Base-by-base conservation (phyloP, 2,113 vertebrate species). In the Glaucidium brasilianum region DNA sequence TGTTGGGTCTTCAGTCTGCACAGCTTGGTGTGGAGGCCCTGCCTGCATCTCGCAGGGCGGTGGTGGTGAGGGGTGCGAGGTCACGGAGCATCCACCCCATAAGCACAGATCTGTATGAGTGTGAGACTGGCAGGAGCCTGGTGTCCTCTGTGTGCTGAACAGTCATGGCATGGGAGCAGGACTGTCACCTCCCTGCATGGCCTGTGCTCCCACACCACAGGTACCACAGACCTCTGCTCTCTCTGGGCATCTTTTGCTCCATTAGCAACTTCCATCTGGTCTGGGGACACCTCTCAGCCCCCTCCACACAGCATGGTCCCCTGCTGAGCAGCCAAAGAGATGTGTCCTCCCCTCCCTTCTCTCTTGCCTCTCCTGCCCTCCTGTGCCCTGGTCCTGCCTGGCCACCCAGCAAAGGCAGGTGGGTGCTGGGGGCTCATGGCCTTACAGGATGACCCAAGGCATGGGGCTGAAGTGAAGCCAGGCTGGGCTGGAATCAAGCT, bases 1-100 rank as follows among this genome's bases (percentile, higher is more conserved):
- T 6, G 5, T 12, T 17, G 22, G 5, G 8, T 79, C 15, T 35
- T 45, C 5, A 18, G 21, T 69, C 21, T 89, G 80, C 12, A 22
- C 39, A 43, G 55, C 14, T 22, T 55, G 4, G 35, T 37, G 19
- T 0, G 0, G n/a, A 47, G 71, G 35, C 25, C 15, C 45, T 83
- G 39, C 12, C 49, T 34, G 11, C 0, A 3, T 30, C 12, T 82
- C 8, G 52, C 75, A 34, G 45, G 16, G 67, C 68, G 1, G 1
- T 20, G 26, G 49, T 34, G 45, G 34, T 0, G 0, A 64, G 27
- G 30, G 14, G 12, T 0, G 0, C 0, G 5, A 80, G 23, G 30
- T 18, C 35, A 83, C 0, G 0, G 15, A 41, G 49, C 5, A 21
- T 49, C 27, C 6, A 62, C 10, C 9, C 49, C 3, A 0, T 35